These are phyloP conservation scores for Falco concolor DNA, from an alignment of 2,797 vertebrate genomes.

Conservation along the genomic window DNA sequence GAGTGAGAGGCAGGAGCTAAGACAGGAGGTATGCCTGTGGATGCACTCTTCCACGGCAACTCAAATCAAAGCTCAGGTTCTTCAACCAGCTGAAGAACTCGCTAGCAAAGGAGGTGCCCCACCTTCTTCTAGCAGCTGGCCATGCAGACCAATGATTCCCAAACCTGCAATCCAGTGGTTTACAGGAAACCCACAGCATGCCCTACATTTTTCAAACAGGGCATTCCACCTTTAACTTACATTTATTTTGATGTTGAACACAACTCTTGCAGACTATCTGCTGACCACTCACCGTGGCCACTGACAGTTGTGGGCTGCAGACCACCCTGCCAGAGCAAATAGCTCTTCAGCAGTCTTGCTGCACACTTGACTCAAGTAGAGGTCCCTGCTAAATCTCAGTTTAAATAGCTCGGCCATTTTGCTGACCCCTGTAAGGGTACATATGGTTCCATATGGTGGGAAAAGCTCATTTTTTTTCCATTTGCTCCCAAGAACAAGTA, in stretches of 20 bases:
- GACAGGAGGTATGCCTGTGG: neutral
- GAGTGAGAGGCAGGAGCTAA: neutral
- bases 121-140: neutral
- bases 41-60: neutral
- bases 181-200: neutral
- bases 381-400: neutral
- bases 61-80: neutral
- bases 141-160: neutral
- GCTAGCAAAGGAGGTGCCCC: neutral
- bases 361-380: neutral
- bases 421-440: neutral
- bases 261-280: neutral
- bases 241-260: neutral
- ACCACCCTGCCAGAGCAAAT: neutral
- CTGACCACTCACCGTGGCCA: neutral
- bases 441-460: constrained; percentile 6
- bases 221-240: neutral
- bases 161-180: neutral
- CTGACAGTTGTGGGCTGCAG: neutral
- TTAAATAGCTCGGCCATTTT: neutral
- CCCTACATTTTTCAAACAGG: neutral
- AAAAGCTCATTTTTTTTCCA: neutral
- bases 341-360: neutral
- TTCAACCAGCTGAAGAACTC: neutral
- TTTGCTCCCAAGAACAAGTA: neutral